Conservation (phyloP, 2,797 vertebrate species). For the Oophaga sylvatica region DNA sequence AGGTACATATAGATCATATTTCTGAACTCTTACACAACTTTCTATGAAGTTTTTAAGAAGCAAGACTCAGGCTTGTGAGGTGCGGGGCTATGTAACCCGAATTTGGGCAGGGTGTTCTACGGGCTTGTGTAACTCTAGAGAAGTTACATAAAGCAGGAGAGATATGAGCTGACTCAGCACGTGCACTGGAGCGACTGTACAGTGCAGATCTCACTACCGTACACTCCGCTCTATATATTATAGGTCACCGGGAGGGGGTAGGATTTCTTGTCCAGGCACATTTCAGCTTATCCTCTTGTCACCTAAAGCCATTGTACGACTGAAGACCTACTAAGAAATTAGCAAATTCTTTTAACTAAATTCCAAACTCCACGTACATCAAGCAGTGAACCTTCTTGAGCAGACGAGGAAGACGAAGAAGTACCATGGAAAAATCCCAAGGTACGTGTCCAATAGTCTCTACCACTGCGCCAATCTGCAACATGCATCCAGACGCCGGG, state of each 20-base stretch:
- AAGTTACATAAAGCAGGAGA: slow-evolving; percentile 24
- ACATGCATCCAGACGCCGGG: too few species aligned
- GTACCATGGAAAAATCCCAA: not conserved
- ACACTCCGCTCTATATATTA: not conserved
- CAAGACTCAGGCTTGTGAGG: not conserved
- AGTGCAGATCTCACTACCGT: not conserved
- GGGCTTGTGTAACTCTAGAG: slow-evolving; percentile 34
- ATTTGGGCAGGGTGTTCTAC: not conserved
- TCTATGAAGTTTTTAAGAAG: not conserved
- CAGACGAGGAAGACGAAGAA: not conserved
- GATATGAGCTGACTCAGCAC: slow-evolving; percentile 12
- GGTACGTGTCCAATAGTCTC: not conserved
- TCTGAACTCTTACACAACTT: not conserved
- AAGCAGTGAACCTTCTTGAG: not conserved
- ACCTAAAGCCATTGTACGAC: not conserved
- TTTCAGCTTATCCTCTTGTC: not conserved
- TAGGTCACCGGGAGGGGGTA: not conserved
- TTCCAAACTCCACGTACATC: not conserved
- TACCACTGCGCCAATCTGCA: not conserved
- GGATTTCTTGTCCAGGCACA: not conserved
- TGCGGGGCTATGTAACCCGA: slow-evolving; percentile 1
- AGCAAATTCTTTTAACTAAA: not conserved
- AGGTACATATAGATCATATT: too few species aligned
- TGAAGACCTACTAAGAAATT: not conserved
- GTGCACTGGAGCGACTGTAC: not conserved